Evolutionary conservation across 1,140 invertebrate genomes (phyloP), one percentile per base, ranked within the genome.

Genomic region (Odontomachus brunneus): DNA sequence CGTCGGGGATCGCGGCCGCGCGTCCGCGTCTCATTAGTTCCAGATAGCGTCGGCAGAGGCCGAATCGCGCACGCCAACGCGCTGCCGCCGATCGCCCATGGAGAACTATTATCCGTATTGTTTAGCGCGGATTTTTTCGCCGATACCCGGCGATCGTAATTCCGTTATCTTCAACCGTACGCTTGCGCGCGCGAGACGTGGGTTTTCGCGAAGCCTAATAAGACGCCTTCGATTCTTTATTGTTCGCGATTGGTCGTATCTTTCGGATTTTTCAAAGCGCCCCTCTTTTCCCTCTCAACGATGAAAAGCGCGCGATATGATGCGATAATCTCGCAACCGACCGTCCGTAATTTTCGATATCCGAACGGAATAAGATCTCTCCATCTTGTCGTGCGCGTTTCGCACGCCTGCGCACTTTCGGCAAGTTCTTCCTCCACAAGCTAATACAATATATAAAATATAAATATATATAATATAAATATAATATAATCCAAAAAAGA

Each of bases 81-180:
- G 49, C 38, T 5, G 72, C 22, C 24, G 38, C 17, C 38, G 49
- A 48, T 73, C 38, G 38, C 17, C 33, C 15, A 62, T n/a, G 22
- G 38, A 49, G 44, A 69, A 55, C 17, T 26, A 26, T 69, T 78
- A 69, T 78, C 15, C 26, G 67, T 67, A 44, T 67, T 67, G 26
- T 53, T 19, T 29, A 3, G 7, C 19, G 11, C 3, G 14, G 62
- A 44, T 11, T 62, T 65, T 76, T 76, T 65, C 26, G 62, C 49
- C 60, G 59, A 63, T 51, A 63, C 38, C n/a, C 44, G 17, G n/a
- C 65, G 60, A 59, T 76, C 44, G 60, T 76, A 38, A 76, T 76
- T 65, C 26, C 33, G 19, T 76, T 76, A 76, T 65, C n/a, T 44
- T 11, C 38, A 11, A 7, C 38, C 38, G 38, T 7, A 33, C 29